Percentiles rank a stretch among this genome's conserved stretches.
Conservation (phyloP, 2,888 invertebrate species). For the Athetis lepigone region DNA sequence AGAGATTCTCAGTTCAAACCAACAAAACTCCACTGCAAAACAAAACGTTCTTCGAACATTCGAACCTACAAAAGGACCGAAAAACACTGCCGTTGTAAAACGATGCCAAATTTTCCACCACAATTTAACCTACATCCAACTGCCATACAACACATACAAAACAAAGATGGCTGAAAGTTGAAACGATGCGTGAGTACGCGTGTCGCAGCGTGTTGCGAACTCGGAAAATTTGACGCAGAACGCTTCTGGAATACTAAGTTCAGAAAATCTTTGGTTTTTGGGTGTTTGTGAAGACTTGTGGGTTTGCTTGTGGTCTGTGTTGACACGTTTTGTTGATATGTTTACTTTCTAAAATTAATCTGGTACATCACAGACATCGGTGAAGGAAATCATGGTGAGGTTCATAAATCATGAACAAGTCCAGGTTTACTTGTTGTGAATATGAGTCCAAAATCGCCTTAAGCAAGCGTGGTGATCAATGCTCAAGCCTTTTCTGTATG, state of each 20-base stretch:
- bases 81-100: neutral
- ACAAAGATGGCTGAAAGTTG: constrained; percentile 45
- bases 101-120: constrained; percentile 29
- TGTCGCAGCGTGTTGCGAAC: constrained; percentile 37
- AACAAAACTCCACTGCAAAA: neutral
- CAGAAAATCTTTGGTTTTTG: constrained; percentile 33
- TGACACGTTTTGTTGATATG: too few species aligned
- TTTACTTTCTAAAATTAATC: too few species aligned
- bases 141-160: constrained; percentile 37
- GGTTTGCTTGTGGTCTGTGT: constrained; percentile 2
- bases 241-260: constrained; percentile 55
- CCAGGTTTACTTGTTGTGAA: too few species aligned
- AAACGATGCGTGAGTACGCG: constrained; percentile 37
- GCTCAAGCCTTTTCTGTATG: too few species aligned
- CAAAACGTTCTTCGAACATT: neutral
- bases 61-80: neutral
- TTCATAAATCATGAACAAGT: too few species aligned
- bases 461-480: too few species aligned
- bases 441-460: too few species aligned
- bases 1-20: neutral
- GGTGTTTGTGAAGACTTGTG: neutral
- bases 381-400: too few species aligned
- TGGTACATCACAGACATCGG: too few species aligned
- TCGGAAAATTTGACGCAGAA: constrained; percentile 56
- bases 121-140: constrained; percentile 1